Percentiles rank a stretch among this genome's conserved stretches.
Conservation (phyloP, 2,888 invertebrate genomes). For the Diadromus collaris region DNA sequence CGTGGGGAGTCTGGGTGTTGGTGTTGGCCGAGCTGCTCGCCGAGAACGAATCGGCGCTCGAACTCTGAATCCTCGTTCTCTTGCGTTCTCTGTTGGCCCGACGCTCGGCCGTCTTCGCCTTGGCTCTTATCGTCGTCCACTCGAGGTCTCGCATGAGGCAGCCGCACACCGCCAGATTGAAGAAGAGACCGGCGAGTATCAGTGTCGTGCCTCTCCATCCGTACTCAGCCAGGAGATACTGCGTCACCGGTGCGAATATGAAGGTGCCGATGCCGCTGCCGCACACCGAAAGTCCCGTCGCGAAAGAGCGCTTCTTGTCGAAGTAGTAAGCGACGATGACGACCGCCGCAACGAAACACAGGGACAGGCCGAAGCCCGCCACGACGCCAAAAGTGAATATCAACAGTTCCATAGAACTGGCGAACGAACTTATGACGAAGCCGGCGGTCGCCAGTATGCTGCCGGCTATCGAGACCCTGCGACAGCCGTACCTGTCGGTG, state of each 20-base stretch:
- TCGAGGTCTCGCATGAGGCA: slow-evolving; percentile 90
- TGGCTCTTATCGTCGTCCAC: slow-evolving; percentile 85
- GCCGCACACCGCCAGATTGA: slow-evolving; percentile 92
- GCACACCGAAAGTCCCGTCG: slow-evolving; percentile 93
- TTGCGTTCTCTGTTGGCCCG: slow-evolving; percentile 84
- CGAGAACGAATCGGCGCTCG: slow-evolving; percentile 87
- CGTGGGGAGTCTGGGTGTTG: slow-evolving; percentile 81
- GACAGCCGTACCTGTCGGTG: slow-evolving; percentile 92
- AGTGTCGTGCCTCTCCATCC: slow-evolving; percentile 92
- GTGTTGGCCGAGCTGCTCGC: slow-evolving; percentile 85
- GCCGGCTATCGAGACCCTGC: slow-evolving; percentile 89
- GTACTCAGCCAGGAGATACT: slow-evolving; percentile 87
- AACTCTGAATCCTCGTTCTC: slow-evolving; percentile 82
- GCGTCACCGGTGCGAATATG: slow-evolving; percentile 91
- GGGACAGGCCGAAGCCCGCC: slow-evolving; percentile 91
- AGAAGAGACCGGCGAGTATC: slow-evolving; percentile 90
- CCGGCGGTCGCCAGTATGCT: slow-evolving; percentile 88
- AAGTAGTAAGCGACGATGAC: slow-evolving; percentile 96
- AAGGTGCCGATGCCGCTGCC: slow-evolving; percentile 95
- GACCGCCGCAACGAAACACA: slow-evolving; percentile 95
- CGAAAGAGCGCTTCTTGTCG: slow-evolving; percentile 91
- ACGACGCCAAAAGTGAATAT: slow-evolving; percentile 92
- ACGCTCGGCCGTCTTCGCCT: slow-evolving; percentile 84
- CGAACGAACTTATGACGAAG: slow-evolving; percentile 89
- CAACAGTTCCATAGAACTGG: slow-evolving; percentile 88